Evolutionary conservation across 1,140 invertebrate genomes (phyloP).

Genomic region (Arctopsyche grandis): DNA sequence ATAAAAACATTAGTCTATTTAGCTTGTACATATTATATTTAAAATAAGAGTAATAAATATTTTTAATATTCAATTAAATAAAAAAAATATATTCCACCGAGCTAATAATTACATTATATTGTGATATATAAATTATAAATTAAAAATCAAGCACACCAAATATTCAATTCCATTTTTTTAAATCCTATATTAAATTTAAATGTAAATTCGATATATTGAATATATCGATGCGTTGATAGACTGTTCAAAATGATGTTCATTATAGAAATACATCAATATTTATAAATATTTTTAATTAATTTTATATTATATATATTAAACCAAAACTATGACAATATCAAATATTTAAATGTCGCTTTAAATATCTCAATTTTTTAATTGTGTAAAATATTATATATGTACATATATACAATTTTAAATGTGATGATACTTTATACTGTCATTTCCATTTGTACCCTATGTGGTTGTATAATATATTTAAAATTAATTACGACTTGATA

Average conservation of each 20-base stretch:
- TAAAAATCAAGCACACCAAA: slow-evolving; percentile 13
- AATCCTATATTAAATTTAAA: slow-evolving; percentile 1
- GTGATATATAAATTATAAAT: slow-evolving; percentile 13
- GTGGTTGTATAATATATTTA: too few relatives aligned
- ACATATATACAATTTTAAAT: too few relatives aligned
- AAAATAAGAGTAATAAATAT: neutral
- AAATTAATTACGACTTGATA: too few relatives aligned
- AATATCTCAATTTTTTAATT: neutral
- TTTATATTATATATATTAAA: neutral
- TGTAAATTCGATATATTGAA: neutral
- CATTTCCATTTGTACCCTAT: too few relatives aligned
- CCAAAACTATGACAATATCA: slow-evolving; percentile 7
- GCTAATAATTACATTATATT: neutral
- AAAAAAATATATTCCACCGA: neutral
- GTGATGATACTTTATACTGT: too few relatives aligned
- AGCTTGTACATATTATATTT: neutral
- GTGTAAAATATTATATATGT: neutral
- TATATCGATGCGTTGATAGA: neutral
- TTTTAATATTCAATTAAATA: neutral
- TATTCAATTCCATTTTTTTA: neutral
- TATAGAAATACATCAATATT: neutral
- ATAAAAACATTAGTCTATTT: neutral
- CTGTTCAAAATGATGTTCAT: slow-evolving; percentile 11
- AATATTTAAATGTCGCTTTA: neutral
- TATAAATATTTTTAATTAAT: neutral